Conservation (phyloP, 64 coral and sea anemone species). For the Porites australiensis region DNA sequence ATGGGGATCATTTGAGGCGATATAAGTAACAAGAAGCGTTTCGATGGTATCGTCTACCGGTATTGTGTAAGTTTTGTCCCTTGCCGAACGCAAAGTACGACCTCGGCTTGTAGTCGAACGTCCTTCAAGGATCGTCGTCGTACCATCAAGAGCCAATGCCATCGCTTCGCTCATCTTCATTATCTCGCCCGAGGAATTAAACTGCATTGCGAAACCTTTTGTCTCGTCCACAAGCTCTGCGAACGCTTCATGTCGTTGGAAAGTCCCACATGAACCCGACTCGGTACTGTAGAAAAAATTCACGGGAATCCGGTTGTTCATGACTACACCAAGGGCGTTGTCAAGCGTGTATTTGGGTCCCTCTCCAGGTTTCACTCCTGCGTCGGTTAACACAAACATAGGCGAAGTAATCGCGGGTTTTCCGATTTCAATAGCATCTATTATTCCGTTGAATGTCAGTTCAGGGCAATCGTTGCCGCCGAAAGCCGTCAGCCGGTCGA, state of each 20-base stretch:
- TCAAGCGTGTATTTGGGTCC: slow-evolving; percentile 66
- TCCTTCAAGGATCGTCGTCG: slow-evolving; percentile 54
- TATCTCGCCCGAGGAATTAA: slow-evolving; percentile 45
- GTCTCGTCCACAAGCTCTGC: slow-evolving; percentile 62
- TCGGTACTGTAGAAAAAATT: slow-evolving; percentile 77
- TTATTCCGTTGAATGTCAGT: slow-evolving; percentile 60
- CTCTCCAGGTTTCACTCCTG: slow-evolving; percentile 59
- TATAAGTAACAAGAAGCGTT: slow-evolving; percentile 58
- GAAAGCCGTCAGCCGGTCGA: not conserved
- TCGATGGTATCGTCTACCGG: slow-evolving; percentile 76
- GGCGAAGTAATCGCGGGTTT: slow-evolving; percentile 33
- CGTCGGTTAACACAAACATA: slow-evolving; percentile 83
- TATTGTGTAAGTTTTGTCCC: slow-evolving; percentile 33
- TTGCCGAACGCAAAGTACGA: not conserved
- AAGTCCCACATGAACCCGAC: slow-evolving; percentile 20
- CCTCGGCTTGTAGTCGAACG: not conserved
- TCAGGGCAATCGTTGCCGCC: slow-evolving; percentile 71
- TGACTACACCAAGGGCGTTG: slow-evolving; percentile 57
- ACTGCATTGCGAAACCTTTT: slow-evolving; percentile 57
- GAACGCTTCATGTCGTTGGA: slow-evolving; percentile 34
- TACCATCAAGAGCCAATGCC: slow-evolving; percentile 49
- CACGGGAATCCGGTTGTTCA: slow-evolving; percentile 45
- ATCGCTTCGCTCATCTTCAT: slow-evolving; percentile 53
- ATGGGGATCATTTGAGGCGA: slow-evolving; percentile 10
- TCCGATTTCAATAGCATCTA: slow-evolving; percentile 42